Percentiles rank a stretch among this genome's conserved stretches.
These are phyloP conservation scores for Patiria pectinifera DNA, from an alignment of 53 echinoderm and acorn worm genomes.

Conservation along the genomic window DNA sequence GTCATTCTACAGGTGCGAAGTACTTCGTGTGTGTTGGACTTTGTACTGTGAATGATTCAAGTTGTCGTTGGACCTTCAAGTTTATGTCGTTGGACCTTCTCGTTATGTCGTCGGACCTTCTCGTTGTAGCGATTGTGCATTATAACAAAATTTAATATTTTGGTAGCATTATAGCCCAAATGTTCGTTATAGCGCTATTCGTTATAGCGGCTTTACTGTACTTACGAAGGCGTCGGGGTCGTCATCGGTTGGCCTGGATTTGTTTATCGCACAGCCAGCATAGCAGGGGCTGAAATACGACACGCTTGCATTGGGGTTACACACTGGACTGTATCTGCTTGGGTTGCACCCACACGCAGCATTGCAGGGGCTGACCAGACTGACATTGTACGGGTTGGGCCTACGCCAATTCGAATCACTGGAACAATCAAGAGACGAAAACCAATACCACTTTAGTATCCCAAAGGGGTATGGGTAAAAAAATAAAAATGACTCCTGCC, in stretches of 20 bases:
- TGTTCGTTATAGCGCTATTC: too few relatives aligned
- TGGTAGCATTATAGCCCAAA: too few relatives aligned
- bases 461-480: not conserved
- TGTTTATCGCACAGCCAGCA: slow-evolving; percentile 2
- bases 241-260: not conserved
- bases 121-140: too few relatives aligned
- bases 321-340: slow-evolving; percentile 6
- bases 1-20: too few relatives aligned
- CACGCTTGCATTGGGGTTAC: not conserved
- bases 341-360: slow-evolving; percentile 18
- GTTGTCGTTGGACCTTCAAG: too few relatives aligned
- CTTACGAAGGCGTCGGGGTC: not conserved
- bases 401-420: slow-evolving; percentile 9
- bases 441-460: too few relatives aligned
- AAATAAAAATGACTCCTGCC: not conserved
- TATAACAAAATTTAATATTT: too few relatives aligned
- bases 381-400: not conserved
- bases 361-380: slow-evolving; percentile 17
- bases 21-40: too few relatives aligned
- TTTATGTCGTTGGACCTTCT: too few relatives aligned
- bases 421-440: not conserved
- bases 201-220: not conserved
- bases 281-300: slow-evolving; percentile 42
- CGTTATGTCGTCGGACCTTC: too few relatives aligned
- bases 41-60: too few relatives aligned